A percentile compares a stretch with the other conserved stretches of the same genome.
Conservation (phyloP, 1,140 invertebrate genomes). For the Chrysoperla carnea region DNA sequence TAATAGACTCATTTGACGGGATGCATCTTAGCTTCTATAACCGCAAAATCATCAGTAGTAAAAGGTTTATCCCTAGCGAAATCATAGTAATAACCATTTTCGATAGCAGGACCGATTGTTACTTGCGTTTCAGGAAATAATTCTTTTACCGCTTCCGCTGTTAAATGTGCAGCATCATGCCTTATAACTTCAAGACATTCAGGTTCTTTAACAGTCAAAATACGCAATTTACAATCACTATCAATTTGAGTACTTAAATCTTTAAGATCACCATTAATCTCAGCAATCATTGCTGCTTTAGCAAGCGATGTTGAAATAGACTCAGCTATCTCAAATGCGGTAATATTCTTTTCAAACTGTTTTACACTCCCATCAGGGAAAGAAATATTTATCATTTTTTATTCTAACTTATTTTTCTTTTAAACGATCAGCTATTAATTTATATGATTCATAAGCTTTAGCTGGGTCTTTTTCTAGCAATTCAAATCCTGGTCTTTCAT, state of each 20-base stretch:
- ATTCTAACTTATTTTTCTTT: neutral
- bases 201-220: slow-evolving; percentile 1
- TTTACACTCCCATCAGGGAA: slow-evolving; percentile 3
- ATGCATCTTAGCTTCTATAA: slow-evolving; percentile 5
- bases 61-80: neutral
- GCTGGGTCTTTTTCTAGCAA: too few species aligned
- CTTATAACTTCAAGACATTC: slow-evolving; percentile 3
- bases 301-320: neutral
- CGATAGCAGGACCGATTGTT: slow-evolving; percentile 4
- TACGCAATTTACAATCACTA: neutral
- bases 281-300: slow-evolving; percentile 2
- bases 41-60: slow-evolving; percentile 3
- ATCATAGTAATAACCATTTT: slow-evolving; percentile 8
- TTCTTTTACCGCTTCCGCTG: slow-evolving; percentile 5
- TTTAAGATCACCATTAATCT: slow-evolving; percentile 2
- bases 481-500: too few species aligned
- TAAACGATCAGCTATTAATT: too few species aligned
- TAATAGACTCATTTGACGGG: neutral
- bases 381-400: slow-evolving; percentile 4
- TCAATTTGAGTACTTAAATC: slow-evolving; percentile 1
- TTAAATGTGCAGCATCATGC: slow-evolving; percentile 5
- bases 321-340: slow-evolving; percentile 1
- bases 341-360: slow-evolving; percentile 1
- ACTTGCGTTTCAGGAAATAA: slow-evolving; percentile 3
- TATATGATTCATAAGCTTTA: too few species aligned